phyloP scores from a whole-genome alignment of 2,113 vertebrate species.

The Nicator chloris region DNA sequence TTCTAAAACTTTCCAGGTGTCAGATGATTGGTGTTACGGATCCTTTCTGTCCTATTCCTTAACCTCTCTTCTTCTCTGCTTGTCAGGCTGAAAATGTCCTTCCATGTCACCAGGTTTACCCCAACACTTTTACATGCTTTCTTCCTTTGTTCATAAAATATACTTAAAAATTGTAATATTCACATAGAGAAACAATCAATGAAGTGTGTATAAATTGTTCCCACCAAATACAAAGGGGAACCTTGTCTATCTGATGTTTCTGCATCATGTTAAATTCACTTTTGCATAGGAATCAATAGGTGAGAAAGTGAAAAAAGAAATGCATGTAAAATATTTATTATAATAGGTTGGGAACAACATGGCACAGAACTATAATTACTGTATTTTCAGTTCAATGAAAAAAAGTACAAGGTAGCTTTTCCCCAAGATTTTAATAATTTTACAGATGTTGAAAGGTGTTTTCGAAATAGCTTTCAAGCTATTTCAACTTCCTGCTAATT shows the following conservation, averaged over 20 bases:
- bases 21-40: accelerated
- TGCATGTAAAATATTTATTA: not conserved
- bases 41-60: not conserved
- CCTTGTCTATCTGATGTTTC: not conserved
- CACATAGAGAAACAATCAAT: not conserved
- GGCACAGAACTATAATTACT: not conserved
- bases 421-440: not conserved
- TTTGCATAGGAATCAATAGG: not conserved
- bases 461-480: not conserved
- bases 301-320: not conserved
- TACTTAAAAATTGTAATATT: not conserved
- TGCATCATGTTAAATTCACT: not conserved
- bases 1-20: not conserved
- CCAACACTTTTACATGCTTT: not conserved
- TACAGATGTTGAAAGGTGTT: not conserved
- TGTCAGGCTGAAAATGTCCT: not conserved
- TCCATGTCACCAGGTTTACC: not conserved
- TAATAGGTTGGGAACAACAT: not conserved
- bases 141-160: not conserved
- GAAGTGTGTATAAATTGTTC: not conserved
- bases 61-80: not conserved
- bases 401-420: not conserved
- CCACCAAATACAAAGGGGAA: not conserved
- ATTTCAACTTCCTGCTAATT: not conserved
- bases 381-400: not conserved